Base-by-base conservation (phyloP, 1,140 invertebrate genomes). In the Tetranychus urticae region DNA sequence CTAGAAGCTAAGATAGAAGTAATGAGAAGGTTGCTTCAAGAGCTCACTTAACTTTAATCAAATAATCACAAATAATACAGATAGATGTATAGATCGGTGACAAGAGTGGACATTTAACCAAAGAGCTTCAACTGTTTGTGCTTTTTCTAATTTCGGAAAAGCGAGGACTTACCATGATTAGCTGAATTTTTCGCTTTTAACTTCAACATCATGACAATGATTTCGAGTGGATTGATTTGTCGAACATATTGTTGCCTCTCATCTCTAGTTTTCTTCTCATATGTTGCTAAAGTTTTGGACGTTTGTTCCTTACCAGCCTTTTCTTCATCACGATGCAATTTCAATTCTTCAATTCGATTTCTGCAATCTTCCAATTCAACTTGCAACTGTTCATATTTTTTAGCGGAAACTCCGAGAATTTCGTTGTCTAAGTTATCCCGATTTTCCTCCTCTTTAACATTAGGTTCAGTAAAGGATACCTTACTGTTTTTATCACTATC, bases 331-430 rank as follows among this genome's bases (percentile, higher is more conserved):
- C 97, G 99, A 70, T 98, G 94, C 12, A 89, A 97, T 39, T 97
- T 83, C 58, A 99, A 78, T 73, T 99, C 94, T 73, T 98, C 94
- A 72, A 99, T 98, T 71, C 99, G 94, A 75, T 99, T 96, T 60
- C 89, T 80, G 55, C 97, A 75, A 52, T 98, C 75, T 74, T 99
- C 96, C 63, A 97, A 72, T 74, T 99, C 96, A 2, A 97, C 89
- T 59, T 97, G 88, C 67, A 91, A 87, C 70, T 97, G 91, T 75
- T 97, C 37, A 37, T 31, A 39, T 10, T 35, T 14, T 56, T 35
- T 7, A 36, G 12, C 37, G 13, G 34, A 23, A 14, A 56, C 12
- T 31, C 45, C 57, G 6, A 58, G 14, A 45, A 39, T 58, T 31
- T 58, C 57, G 36, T 36, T 56, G 55, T n/a, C 34, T 13, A 56